Percentiles rank a stretch among this genome's conserved stretches.
Evolutionary conservation across 64 coral and sea anemone genomes (phyloP).

Genomic region (Pocillopora damicornis): DNA sequence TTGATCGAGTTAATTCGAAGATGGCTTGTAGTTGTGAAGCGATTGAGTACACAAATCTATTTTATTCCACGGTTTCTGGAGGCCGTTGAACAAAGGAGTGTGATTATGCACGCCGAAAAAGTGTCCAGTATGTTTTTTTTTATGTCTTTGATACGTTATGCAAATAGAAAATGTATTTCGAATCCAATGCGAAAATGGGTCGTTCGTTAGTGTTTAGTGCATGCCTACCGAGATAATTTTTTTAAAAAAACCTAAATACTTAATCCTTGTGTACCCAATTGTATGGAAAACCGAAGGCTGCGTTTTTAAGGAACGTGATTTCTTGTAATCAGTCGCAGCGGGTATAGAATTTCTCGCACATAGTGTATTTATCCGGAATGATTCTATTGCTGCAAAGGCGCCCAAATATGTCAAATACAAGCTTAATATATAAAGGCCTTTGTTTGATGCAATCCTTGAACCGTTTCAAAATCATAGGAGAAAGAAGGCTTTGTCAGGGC

Average conservation of each 20-base stretch:
- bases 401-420: conserved; percentile 15
- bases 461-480: not conserved
- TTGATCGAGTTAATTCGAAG: conserved; percentile 11
- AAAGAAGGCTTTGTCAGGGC: conserved; percentile 16
- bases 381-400: not conserved
- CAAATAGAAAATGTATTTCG: not conserved
- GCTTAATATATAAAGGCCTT: not conserved
- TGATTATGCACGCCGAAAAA: not conserved
- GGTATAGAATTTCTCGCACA: not conserved
- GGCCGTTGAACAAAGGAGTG: not conserved
- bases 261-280: not conserved
- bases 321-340: not conserved
- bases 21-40: not conserved
- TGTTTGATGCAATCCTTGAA: conserved; percentile 11
- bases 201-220: not conserved
- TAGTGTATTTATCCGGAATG: not conserved
- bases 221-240: not conserved
- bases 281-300: not conserved
- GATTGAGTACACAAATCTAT: conserved; percentile 19
- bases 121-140: not conserved
- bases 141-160: not conserved
- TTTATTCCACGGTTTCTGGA: conserved; percentile 25
- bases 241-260: not conserved
- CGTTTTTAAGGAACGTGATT: not conserved
- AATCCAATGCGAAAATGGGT: not conserved